These are phyloP conservation scores for Lepidocyrtinus sp. DNA, from an alignment of 2,888 invertebrate genomes.

Conservation along the genomic window DNA sequence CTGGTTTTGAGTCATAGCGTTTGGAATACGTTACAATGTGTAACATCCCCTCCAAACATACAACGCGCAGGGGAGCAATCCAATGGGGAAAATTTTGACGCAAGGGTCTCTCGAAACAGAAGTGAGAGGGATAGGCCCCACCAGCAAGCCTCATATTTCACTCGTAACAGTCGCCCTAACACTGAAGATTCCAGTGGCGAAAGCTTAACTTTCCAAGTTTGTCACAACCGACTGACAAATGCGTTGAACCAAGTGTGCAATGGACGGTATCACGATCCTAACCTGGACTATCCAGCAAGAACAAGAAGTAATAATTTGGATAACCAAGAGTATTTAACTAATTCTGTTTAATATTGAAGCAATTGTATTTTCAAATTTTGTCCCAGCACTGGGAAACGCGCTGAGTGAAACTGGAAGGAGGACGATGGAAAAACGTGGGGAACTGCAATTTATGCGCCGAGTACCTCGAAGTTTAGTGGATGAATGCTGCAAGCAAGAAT, in stretches of 20 bases:
- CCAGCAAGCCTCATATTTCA: not conserved
- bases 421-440: not conserved
- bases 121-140: not conserved
- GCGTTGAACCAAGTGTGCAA: not conserved
- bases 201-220: not conserved
- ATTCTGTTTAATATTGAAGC: no score
- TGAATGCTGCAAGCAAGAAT: constrained; percentile 18
- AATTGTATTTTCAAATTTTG: no score
- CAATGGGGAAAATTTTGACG: not conserved
- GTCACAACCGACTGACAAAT: not conserved
- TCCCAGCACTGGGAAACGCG: not conserved
- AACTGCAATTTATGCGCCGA: not conserved
- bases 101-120: no score
- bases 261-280: not conserved
- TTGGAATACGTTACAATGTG: constrained; percentile 37
- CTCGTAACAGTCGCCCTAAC: not conserved
- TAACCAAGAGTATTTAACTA: no score
- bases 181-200: no score
- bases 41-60: not conserved
- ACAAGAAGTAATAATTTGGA: not conserved
- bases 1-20: constrained; percentile 32
- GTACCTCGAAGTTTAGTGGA: constrained; percentile 26
- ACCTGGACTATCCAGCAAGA: not conserved
- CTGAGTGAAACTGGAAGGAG: not conserved
- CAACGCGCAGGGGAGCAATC: not conserved